Evolutionary conservation across 2,797 vertebrate genomes (phyloP).

Genomic region (Platyrinchus mystaceus): DNA sequence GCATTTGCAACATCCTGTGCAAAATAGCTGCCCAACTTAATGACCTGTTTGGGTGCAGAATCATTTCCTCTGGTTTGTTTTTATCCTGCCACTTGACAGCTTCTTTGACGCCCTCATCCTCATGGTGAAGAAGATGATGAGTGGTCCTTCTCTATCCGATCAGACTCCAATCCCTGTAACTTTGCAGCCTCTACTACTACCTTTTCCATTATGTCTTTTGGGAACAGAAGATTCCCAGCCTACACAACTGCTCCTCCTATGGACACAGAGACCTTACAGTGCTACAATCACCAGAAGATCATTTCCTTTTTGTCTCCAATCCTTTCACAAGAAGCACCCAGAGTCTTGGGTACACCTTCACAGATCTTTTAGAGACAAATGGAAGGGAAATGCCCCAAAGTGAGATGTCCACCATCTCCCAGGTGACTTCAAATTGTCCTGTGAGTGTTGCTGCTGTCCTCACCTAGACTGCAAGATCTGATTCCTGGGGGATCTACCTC

Average conservation of each 20-base stretch:
- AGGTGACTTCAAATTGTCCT: neutral
- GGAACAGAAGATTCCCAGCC: neutral
- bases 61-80: constrained; percentile 16
- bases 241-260: neutral
- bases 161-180: neutral
- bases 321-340: neutral
- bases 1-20: constrained; percentile 26
- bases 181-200: neutral
- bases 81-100: neutral
- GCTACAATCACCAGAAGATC: neutral
- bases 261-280: neutral
- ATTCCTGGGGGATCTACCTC: neutral
- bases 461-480: neutral
- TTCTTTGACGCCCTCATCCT: neutral
- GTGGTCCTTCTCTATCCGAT: neutral
- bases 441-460: neutral
- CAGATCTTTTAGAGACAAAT: neutral
- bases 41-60: neutral
- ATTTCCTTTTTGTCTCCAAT: neutral
- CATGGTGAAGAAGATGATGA: neutral
- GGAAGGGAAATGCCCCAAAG: neutral
- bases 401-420: neutral
- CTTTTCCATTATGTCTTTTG: neutral
- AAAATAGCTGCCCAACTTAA: neutral
- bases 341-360: neutral